Base-by-base conservation (phyloP, 2,113 vertebrate genomes). In the Notothenia coriiceps region DNA sequence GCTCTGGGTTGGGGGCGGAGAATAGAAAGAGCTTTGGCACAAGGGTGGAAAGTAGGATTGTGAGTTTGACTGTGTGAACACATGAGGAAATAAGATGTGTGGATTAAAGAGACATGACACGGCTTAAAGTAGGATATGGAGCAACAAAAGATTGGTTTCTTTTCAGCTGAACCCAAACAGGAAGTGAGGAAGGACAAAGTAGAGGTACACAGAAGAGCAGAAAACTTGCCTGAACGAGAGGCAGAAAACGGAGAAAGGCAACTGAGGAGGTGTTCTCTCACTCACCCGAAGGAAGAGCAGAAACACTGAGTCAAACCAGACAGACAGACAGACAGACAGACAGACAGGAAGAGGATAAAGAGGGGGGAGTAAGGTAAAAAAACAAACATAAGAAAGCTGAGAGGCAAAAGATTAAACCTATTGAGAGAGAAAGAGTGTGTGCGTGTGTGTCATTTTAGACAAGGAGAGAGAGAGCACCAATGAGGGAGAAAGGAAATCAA, bases 1-100 rank as follows among this genome's bases (percentile, higher is more conserved):
- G 56, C 70, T 81, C 69, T 10, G 49, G 47, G 51, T 35, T 71
- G 63, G 86, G 82, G 82, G 91, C 35, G 84, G 79, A 84, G 79
- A 89, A 70, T 70, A 70, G 75, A 78, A 71, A 79, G 66, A 82
- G 74, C 83, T 83, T 65, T 78, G 61, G 59, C 69, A 63, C 55
- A 40, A 54, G 25, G 18, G 6, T 20, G 59, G n/a, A 83, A 78
- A 82, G 82, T 76, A 62, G 65, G 43, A 65, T 50, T 69, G 62
- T 29, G 74, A 67, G 65, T 64, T 77, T 64, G 51, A 60, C 64
- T 66, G 73, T 35, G n/a, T 55, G 61, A 54, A 52, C 25, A 65
- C 59, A 50, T 62, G 73, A 44, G 52, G 40, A 47, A 64, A 15
- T 61, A 50, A 52, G 71, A 71, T 60, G 51, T 35, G 17, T 14